Conservation (phyloP, 2,797 vertebrate species). For the Pygocentrus nattereri region DNA sequence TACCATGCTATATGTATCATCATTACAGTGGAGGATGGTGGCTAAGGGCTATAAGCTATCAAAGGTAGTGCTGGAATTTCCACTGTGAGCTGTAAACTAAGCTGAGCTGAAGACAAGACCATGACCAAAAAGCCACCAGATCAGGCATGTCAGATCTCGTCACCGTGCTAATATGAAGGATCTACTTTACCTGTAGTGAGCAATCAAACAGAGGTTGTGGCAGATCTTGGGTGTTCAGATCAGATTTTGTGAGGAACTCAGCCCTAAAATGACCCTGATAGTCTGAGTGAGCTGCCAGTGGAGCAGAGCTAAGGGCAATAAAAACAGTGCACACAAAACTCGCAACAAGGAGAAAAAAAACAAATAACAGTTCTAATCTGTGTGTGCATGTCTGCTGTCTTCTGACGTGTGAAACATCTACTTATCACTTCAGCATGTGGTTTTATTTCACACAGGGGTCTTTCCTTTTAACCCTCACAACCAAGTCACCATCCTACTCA, state of each 20-base stretch:
- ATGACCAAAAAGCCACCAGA: background rate
- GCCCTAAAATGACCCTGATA: background rate
- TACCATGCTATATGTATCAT: background rate
- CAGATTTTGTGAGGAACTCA: background rate
- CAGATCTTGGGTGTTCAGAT: background rate
- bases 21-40: slow-evolving; percentile 16
- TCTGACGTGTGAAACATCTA: background rate
- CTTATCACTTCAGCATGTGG: background rate
- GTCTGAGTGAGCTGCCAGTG: background rate
- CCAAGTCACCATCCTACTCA: background rate
- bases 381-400: background rate
- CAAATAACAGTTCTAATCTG: background rate
- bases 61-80: background rate
- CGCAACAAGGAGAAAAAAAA: background rate
- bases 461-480: background rate
- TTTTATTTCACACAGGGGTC: background rate
- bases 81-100: background rate
- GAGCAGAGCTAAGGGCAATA: background rate
- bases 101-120: background rate
- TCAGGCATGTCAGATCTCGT: slow-evolving; percentile 1
- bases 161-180: background rate
- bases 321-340: background rate
- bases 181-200: slow-evolving; percentile 1
- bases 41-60: slow-evolving; percentile 18
- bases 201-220: background rate